Evolutionary conservation across 2,888 invertebrate species (phyloP).

Genomic region (Hedya salicella): DNA sequence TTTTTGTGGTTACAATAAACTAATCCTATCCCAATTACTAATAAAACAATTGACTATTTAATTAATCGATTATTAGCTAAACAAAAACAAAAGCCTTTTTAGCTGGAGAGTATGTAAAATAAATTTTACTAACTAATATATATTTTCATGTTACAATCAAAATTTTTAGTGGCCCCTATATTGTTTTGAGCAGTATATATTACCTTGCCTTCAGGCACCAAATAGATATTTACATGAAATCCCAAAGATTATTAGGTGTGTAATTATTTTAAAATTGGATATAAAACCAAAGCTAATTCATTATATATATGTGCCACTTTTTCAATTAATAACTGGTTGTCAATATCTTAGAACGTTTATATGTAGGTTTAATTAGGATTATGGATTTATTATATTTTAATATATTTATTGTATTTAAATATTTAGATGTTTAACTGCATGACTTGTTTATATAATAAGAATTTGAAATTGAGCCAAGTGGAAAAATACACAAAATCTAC

Average conservation of each 20-base stretch:
- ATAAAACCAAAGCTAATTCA: slow-evolving; percentile 75
- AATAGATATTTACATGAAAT: slow-evolving; percentile 45
- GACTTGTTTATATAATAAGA: slow-evolving; percentile 77
- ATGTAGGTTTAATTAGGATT: slow-evolving; percentile 68
- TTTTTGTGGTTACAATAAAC: too few species aligned
- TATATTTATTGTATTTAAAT: slow-evolving; percentile 79
- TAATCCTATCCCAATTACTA: too few species aligned
- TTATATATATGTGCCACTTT: slow-evolving; percentile 72
- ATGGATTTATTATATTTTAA: slow-evolving; percentile 74
- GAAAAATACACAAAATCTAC: slow-evolving; percentile 80
- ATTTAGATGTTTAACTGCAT: slow-evolving; percentile 77
- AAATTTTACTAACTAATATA: too few species aligned
- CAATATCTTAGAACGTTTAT: slow-evolving; percentile 65
- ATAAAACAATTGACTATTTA: too few species aligned
- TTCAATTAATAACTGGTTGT: slow-evolving; percentile 71
- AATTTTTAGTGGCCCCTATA: too few species aligned
- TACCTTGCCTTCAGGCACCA: slow-evolving; percentile 34
- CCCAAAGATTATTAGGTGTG: slow-evolving; percentile 57
- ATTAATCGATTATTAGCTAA: too few species aligned
- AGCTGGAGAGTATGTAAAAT: too few species aligned
- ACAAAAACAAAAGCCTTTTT: too few species aligned
- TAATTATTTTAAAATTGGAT: slow-evolving; percentile 65
- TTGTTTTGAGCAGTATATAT: too few species aligned
- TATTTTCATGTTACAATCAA: too few species aligned
- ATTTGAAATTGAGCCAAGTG: slow-evolving; percentile 79